phyloP scores from a whole-genome alignment of 64 coral and sea anemone genomes.

The Stylophora pistillata region DNA sequence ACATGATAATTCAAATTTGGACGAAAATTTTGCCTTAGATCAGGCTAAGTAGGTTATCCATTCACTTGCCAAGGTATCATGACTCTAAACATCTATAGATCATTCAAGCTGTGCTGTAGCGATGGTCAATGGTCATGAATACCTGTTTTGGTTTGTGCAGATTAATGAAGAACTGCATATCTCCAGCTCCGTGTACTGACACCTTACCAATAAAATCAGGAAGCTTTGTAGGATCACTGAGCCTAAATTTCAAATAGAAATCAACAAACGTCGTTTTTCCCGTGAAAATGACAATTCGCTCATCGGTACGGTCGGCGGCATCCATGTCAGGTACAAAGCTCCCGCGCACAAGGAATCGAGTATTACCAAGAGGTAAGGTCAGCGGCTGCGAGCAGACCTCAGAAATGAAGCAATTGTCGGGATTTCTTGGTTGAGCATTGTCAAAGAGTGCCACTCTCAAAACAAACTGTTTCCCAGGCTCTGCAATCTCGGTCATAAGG shows the following conservation, averaged over 20 bases:
- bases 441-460: constrained; percentile 80
- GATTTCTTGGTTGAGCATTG: constrained; percentile 54
- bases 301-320: constrained; percentile 80
- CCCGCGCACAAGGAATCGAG: constrained; percentile 78
- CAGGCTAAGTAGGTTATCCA: too few species aligned
- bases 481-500: constrained; percentile 72
- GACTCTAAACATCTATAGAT: too few species aligned
- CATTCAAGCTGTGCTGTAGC: too few species aligned
- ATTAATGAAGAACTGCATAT: constrained; percentile 71
- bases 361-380: constrained; percentile 65
- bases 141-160: constrained; percentile 80
- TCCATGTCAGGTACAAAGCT: constrained; percentile 78
- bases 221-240: constrained; percentile 86
- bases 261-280: constrained; percentile 88
- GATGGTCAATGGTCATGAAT: constrained; percentile 5
- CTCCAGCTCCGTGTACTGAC: constrained; percentile 60
- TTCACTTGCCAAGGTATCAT: too few species aligned
- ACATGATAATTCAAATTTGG: too few species aligned
- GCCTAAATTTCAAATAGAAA: constrained; percentile 83
- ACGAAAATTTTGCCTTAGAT: too few species aligned
- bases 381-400: constrained; percentile 80
- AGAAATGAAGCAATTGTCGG: constrained; percentile 66
- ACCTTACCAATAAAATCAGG: constrained; percentile 87
- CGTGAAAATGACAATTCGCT: constrained; percentile 74
- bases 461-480: constrained; percentile 95